Evolutionary conservation across 2,113 vertebrate genomes (phyloP), one percentile per base, ranked within the genome.

Genomic region (Cephalopholis sonnerati): DNA sequence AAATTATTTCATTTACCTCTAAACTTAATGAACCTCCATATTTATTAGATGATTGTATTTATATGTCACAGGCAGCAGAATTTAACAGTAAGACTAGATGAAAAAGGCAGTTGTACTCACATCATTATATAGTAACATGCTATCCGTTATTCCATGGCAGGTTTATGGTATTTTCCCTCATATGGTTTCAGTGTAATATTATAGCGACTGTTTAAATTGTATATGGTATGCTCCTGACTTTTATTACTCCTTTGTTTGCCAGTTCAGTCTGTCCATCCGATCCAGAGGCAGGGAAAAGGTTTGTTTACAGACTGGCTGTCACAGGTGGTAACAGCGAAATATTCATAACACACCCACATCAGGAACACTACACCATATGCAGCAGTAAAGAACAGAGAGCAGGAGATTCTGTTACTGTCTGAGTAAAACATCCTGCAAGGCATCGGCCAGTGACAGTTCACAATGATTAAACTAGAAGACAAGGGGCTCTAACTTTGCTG

Each of bases 131-230:
- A 15, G 6, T 36, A 36, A 16, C 12, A 3, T 62, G 16, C 12
- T 54, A 53, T 51, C 8, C 54, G 24, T 32, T 50, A 36, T n/a
- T 69, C 9, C 29, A 10, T 36, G 32, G 32, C 16, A 16, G 5
- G 7, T 74, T 74, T 22, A 32, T 66, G 32, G 50, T 57, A 46
- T 79, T 82, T 48, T 27, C 32, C 48, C 67, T 22, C 41, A 71
- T 54, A n/a, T 73, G 72, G 64, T 66, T 83, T 74, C 63, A 55
- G 53, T 71, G 48, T 83, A 73, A 75, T 50, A 74, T 41, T 27
- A 68, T 25, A 79, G 59, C 25, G 16, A 51, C 13, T 48, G 71
- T 74, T 46, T 63, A 9, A 76, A 72, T n/a, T 55, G n/a, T 24
- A 53, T 5, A 51, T 17, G 5, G 2, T 24, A 73, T 9, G 44